These are phyloP conservation scores for Ectemnius lituratus DNA, from an alignment of 2,888 invertebrate genomes.

Conservation along the genomic window DNA sequence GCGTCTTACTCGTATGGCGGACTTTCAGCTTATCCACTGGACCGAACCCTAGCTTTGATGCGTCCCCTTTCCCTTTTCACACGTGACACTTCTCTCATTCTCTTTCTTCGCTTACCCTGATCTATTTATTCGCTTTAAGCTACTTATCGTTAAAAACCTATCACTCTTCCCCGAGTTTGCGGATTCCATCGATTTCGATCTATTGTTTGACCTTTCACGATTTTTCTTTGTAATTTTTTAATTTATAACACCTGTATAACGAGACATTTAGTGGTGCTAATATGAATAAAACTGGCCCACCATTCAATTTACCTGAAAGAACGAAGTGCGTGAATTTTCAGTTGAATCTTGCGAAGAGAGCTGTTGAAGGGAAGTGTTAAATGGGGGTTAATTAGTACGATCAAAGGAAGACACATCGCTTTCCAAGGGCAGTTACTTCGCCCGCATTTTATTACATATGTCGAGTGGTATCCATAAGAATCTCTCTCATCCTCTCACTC, in stretches of 20 bases:
- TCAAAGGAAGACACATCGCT: slow-evolving; percentile 18
- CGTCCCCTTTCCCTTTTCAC: not conserved
- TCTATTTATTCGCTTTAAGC: no score
- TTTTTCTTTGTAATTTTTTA: no score
- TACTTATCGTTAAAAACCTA: no score
- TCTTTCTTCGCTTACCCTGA: no score
- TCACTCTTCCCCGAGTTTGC: no score
- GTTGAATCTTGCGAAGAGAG: not conserved
- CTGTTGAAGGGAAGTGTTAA: not conserved
- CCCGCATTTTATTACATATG: slow-evolving; percentile 61
- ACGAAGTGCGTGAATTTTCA: no score
- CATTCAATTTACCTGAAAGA: no score
- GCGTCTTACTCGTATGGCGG: slow-evolving; percentile 43
- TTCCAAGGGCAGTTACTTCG: slow-evolving; percentile 48
- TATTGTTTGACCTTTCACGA: no score
- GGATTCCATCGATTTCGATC: no score
- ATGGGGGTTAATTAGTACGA: not conserved
- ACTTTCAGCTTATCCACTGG: slow-evolving; percentile 21
- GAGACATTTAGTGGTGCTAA: no score
- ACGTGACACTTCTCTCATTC: not conserved
- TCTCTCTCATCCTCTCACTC: slow-evolving; percentile 50
- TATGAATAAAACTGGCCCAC: no score
- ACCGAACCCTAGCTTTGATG: not conserved
- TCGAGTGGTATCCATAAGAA: slow-evolving; percentile 62
- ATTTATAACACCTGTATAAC: no score